Conservation (phyloP, 2,113 vertebrate species). For the Cynopterus brachyotis region DNA sequence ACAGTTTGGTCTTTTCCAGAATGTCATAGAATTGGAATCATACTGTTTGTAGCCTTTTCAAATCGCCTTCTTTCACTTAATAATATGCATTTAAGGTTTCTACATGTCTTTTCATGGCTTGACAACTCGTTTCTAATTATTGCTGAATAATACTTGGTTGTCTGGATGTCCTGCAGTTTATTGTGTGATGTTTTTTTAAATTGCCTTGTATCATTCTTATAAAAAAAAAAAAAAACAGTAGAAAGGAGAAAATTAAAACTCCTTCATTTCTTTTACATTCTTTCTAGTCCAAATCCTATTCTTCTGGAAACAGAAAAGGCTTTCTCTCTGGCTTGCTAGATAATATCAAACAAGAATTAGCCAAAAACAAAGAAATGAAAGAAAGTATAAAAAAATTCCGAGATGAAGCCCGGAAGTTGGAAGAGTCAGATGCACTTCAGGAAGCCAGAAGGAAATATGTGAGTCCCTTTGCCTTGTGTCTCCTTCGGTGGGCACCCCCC, state of each 20-base stretch:
- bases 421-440: conserved; percentile 94
- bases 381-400: conserved; percentile 96
- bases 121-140: neutral
- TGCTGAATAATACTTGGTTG: neutral
- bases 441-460: conserved; percentile 97
- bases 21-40: neutral
- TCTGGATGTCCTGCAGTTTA: neutral
- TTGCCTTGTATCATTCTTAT: neutral
- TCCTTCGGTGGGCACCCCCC: rapidly evolving
- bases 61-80: neutral
- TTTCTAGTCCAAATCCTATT: conserved; percentile 82
- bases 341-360: conserved; percentile 94
- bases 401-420: conserved; percentile 93
- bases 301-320: conserved; percentile 89
- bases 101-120: neutral
- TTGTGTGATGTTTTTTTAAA: neutral
- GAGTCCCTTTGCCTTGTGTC: conserved; percentile 69
- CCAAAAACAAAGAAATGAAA: conserved; percentile 98
- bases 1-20: neutral
- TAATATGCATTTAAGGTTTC: neutral
- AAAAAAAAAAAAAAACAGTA: neutral
- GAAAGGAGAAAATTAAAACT: neutral
- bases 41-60: neutral
- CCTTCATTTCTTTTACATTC: neutral
- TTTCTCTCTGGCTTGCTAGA: conserved; percentile 95